Base-by-base conservation (phyloP, 2,888 invertebrate species). In the Lepidonotus clava region DNA sequence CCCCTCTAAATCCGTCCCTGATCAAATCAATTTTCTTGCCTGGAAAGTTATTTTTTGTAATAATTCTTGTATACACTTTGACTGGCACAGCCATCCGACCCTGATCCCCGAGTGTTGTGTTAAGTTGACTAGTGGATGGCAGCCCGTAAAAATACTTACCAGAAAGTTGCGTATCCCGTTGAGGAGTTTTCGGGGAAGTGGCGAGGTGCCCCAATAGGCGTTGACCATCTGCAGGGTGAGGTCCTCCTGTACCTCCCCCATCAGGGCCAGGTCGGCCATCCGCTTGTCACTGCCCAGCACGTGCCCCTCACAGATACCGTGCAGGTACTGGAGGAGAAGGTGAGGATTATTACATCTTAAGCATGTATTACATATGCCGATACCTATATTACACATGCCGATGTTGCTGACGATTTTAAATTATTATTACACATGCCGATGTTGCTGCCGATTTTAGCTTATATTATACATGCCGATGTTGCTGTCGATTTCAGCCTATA, bases 191-290 rank as follows among this genome's bases (percentile, higher is more conserved):
- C 71, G 34, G 36, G 61, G 61, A 8, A 86, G 36, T 14, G 86
- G 61, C 14, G 36, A 61, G 6, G 21, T 8, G 21, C 88, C 89
- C 71, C 89, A 71, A 87, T 92, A 92, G 1, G 89, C 51, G 8
- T 85, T 53, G 1, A 92, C 87, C 21, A 90, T 89, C 4, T 91
- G 89, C n/a, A 89, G 5, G 8, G 89, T 89, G 24, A 93, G 90
- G 40, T 91, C 90, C 1, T 90, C 89, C 36, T 92, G 85, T 0
- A 89, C 87, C 84, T 91, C 89, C 2, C 93, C 94, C 28, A 92
- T 66, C 36, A 94, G 51, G 51, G 89, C 90, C 38, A 93, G 80
- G 83, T 93, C 92, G 28, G 90, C 85, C n/a, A 90, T 87, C 21
- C 89, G 86, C 86, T 90, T 90, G 46, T 90, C 51, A 21, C 61